A percentile compares a stretch with the other conserved stretches of the same genome.
phyloP scores from a whole-genome alignment of 2,888 invertebrate species.

The Hirtodrosophila confusa region DNA sequence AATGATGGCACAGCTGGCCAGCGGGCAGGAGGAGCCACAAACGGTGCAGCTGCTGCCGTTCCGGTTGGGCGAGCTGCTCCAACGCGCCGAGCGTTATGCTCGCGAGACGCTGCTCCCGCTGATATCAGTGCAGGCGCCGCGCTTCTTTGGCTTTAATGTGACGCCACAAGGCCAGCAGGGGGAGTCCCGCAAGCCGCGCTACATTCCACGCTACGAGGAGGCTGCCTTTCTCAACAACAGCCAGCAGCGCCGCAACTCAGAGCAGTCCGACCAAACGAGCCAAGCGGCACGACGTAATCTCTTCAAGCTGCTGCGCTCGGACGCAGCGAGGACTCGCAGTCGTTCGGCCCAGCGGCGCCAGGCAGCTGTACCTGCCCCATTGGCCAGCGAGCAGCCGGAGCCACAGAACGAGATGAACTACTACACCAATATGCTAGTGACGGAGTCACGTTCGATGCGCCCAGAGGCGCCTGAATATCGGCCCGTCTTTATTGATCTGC shows the following conservation, averaged over 20 bases:
- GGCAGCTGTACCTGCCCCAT: background rate
- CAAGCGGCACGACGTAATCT: slow-evolving; percentile 75
- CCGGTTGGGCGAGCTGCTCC: slow-evolving; percentile 90
- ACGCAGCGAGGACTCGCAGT: slow-evolving; percentile 15
- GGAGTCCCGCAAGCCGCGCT: slow-evolving; percentile 85
- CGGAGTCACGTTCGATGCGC: slow-evolving; percentile 74
- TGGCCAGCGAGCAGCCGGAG: slow-evolving; percentile 6
- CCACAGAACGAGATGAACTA: slow-evolving; percentile 67
- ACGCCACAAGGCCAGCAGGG: slow-evolving; percentile 51
- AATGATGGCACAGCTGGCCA: slow-evolving; percentile 55
- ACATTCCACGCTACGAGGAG: slow-evolving; percentile 87
- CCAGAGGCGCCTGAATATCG: slow-evolving; percentile 80
- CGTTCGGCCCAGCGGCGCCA: slow-evolving; percentile 27
- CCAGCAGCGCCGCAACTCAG: background rate
- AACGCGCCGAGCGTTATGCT: slow-evolving; percentile 92
- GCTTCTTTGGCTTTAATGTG: slow-evolving; percentile 86
- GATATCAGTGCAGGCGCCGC: slow-evolving; percentile 91
- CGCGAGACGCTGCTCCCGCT: slow-evolving; percentile 90
- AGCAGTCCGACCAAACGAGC: no score
- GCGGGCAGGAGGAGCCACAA: slow-evolving; percentile 73
- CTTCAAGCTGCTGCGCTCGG: slow-evolving; percentile 75
- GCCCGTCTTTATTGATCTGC: slow-evolving; percentile 86
- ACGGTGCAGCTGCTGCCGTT: slow-evolving; percentile 93
- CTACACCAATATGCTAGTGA: slow-evolving; percentile 77
- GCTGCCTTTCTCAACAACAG: slow-evolving; percentile 59